Evolutionary conservation across 2,113 vertebrate genomes (phyloP).

Genomic region (Larimichthys polyactis): DNA sequence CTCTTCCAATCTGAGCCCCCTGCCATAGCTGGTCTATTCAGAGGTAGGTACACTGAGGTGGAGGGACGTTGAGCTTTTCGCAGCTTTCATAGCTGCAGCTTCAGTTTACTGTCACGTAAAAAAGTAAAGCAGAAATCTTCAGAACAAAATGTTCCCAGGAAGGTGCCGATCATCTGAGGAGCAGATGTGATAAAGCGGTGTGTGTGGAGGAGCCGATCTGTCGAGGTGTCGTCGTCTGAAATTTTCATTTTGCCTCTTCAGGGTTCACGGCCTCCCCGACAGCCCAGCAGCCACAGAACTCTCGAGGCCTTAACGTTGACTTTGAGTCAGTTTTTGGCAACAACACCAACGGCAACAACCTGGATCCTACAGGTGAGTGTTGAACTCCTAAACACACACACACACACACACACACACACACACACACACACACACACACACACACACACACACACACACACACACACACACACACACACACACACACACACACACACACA

Average conservation of each 20-base stretch:
- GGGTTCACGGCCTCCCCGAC: conserved; percentile 90
- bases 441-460: too few species aligned
- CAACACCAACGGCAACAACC: conserved; percentile 86
- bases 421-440: too few species aligned
- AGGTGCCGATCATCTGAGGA: too few species aligned
- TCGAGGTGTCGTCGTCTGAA: not conserved
- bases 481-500: too few species aligned
- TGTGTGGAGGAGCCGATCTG: not conserved
- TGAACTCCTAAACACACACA: not conserved
- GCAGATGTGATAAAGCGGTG: not conserved
- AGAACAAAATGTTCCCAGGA: too few species aligned
- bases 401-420: too few species aligned
- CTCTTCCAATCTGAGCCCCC: conserved; percentile 88
- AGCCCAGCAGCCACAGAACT: conserved; percentile 88
- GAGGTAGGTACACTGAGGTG: conserved; percentile 83
- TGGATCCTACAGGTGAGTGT: conserved; percentile 90
- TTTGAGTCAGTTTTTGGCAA: conserved; percentile 98
- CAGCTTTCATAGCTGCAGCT: too few species aligned
- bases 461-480: too few species aligned
- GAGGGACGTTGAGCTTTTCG: not conserved
- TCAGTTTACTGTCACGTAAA: too few species aligned
- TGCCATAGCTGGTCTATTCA: conserved; percentile 90
- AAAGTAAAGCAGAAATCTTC: too few species aligned
- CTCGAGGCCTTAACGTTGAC: conserved; percentile 93
- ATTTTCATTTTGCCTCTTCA: conserved; percentile 57